These are phyloP conservation scores for Thumatha senex DNA, from an alignment of 2,888 invertebrate species.

Conservation along the genomic window DNA sequence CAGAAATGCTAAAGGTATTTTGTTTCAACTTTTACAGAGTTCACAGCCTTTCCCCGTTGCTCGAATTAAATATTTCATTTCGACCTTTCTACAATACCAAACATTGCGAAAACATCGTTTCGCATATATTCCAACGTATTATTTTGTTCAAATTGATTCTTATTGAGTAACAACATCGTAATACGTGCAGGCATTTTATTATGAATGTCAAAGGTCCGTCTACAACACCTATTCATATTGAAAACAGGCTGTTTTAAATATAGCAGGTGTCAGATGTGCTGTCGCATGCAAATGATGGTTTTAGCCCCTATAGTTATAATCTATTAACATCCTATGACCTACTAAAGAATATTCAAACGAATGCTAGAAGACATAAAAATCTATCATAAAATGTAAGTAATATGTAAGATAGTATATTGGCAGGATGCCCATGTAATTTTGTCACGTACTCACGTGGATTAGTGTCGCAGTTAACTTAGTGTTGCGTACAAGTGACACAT, in stretches of 20 bases:
- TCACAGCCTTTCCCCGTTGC: slow-evolving; percentile 34
- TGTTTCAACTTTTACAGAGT: slow-evolving; percentile 11
- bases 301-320: slow-evolving; percentile 2
- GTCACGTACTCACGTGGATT: background rate
- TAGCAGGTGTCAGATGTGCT: slow-evolving; percentile 12
- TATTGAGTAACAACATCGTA: slow-evolving; percentile 36
- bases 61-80: slow-evolving; percentile 46
- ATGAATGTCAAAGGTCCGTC: slow-evolving; percentile 2
- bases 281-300: slow-evolving; percentile 7
- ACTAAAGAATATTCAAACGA: slow-evolving; percentile 2
- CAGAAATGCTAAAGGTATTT: slow-evolving; percentile 8
- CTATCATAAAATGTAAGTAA: background rate
- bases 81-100: slow-evolving; percentile 62
- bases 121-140: slow-evolving; percentile 51
- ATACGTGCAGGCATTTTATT: slow-evolving; percentile 6
- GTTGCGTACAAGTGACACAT: background rate
- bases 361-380: background rate
- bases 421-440: background rate
- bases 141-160: slow-evolving; percentile 45
- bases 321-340: slow-evolving; percentile 7
- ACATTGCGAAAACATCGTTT: slow-evolving; percentile 59
- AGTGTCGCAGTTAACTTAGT: background rate
- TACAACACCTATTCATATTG: slow-evolving; percentile 13
- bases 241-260: slow-evolving; percentile 12
- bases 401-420: background rate